Evolutionary conservation across 1,140 invertebrate species (phyloP).

Genomic region (Euborellia annulipes): DNA sequence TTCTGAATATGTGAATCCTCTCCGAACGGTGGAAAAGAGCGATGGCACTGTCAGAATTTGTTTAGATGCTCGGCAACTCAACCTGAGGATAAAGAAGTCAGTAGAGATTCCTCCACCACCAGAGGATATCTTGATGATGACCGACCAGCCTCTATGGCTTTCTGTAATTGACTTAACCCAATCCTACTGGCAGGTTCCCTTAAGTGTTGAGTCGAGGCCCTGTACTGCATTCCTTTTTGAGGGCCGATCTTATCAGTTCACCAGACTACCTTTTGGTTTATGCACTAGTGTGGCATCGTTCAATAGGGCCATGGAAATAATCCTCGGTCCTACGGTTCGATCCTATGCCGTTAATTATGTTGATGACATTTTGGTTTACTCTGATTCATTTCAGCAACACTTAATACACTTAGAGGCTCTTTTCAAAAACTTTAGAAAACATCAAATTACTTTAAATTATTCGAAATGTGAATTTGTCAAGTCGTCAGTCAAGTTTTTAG

Average conservation of each 20-base stretch:
- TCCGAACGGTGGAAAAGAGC: not conserved
- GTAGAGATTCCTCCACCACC: not conserved
- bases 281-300: not conserved
- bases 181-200: not conserved
- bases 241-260: not conserved
- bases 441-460: conserved; percentile 20
- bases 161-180: not conserved
- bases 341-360: not conserved
- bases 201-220: not conserved
- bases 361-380: not conserved
- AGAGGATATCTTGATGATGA: not conserved
- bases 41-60: not conserved
- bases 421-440: too few species aligned
- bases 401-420: not conserved
- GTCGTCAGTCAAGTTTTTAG: conserved; percentile 23
- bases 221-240: not conserved
- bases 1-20: not conserved
- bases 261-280: not conserved
- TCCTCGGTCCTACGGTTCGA: not conserved
- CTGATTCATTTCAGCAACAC: not conserved
- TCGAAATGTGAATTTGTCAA: conserved; percentile 23
- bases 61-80: not conserved
- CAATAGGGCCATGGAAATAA: not conserved
- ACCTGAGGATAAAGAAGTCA: not conserved
- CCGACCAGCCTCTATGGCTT: too few species aligned